phyloP scores from a whole-genome alignment of 1,140 invertebrate species.

The Chironomus striatipennis region DNA sequence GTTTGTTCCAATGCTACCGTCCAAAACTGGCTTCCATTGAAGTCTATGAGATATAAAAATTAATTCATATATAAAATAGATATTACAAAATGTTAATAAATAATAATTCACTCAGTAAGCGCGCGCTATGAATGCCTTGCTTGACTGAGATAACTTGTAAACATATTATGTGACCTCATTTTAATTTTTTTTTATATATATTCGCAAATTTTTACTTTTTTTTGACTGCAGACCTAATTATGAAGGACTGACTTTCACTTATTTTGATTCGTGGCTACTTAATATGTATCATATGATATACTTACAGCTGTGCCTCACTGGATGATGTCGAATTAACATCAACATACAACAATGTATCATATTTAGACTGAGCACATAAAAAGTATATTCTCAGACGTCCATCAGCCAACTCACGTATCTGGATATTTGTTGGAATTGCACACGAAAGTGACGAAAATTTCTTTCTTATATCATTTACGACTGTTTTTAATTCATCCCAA shows the following conservation, averaged over 20 bases:
- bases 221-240: background rate
- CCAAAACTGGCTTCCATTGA: conserved; percentile 62
- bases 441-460: conserved; percentile 65
- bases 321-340: conserved; percentile 53
- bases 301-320: background rate
- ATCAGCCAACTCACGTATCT: conserved; percentile 67
- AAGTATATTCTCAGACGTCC: conserved; percentile 80
- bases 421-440: conserved; percentile 67
- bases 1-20: conserved; percentile 53
- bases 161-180: conserved; percentile 26
- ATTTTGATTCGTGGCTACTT: background rate
- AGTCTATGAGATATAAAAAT: conserved; percentile 38
- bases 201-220: background rate
- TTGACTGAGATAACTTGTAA: too few species aligned
- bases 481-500: conserved; percentile 71
- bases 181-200: background rate
- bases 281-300: background rate
- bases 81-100: conserved; percentile 8
- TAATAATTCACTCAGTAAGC: conserved; percentile 24
- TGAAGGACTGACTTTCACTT: background rate
- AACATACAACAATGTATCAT: conserved; percentile 77
- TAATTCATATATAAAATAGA: conserved; percentile 32
- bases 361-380: conserved; percentile 73
- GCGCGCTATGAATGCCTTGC: conserved; percentile 22
- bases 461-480: conserved; percentile 72